Percentiles rank a stretch among this genome's conserved stretches.
Evolutionary conservation across 2,797 vertebrate species (phyloP).

Genomic region (Parauchenoglanis punctatus): DNA sequence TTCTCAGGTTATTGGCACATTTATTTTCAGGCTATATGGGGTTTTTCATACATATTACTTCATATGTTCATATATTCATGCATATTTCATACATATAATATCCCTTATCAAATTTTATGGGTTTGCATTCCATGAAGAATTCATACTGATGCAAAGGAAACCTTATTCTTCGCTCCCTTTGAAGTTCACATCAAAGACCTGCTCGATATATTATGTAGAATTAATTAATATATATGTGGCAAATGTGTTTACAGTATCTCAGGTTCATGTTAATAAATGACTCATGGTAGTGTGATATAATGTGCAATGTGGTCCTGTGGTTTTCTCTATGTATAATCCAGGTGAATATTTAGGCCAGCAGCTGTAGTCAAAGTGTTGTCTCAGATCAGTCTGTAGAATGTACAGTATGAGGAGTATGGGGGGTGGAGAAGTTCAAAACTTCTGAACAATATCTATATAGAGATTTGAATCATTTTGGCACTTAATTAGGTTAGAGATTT

Average conservation of each 20-base stretch:
- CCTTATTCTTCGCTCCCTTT: background rate
- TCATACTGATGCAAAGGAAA: background rate
- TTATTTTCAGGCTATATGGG: conserved; percentile 10
- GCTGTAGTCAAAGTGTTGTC: background rate
- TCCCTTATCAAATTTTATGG: background rate
- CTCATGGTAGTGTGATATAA: background rate
- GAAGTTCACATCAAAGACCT: background rate
- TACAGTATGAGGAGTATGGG: background rate
- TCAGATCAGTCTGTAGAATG: background rate
- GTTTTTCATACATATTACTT: background rate
- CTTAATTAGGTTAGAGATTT: background rate
- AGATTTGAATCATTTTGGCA: background rate
- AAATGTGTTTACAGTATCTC: background rate
- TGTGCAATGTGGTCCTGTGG: background rate
- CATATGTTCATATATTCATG: conserved; percentile 2
- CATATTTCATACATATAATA: conserved; percentile 13
- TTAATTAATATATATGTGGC: background rate
- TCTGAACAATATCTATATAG: background rate
- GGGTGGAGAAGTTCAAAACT: background rate
- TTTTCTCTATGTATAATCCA: background rate
- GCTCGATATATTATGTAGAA: background rate
- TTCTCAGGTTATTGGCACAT: conserved; percentile 3
- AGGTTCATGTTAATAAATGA: background rate
- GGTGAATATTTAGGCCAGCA: background rate
- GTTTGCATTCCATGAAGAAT: background rate